Conservation (phyloP, 2,797 vertebrate species). For the Adrianichthys oophorus region DNA sequence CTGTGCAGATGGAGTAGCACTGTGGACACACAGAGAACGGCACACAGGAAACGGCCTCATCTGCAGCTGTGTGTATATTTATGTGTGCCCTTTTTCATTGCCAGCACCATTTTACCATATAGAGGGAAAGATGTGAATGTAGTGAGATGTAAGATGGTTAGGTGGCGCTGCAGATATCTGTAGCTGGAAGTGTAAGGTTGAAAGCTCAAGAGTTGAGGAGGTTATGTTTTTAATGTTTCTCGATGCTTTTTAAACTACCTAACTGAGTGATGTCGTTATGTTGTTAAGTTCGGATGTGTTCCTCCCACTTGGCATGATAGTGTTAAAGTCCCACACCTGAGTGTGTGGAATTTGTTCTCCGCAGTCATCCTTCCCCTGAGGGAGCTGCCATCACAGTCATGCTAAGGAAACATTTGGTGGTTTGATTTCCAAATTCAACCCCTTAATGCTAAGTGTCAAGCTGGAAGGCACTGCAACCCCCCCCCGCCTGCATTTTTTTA, state of each 20-base stretch:
- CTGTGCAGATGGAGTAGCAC: constrained; percentile 72
- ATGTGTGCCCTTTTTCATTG: constrained; percentile 39
- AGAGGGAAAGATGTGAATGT: constrained; percentile 10
- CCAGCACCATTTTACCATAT: constrained; percentile 24
- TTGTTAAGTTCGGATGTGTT: too few species aligned
- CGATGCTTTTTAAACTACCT: neutral
- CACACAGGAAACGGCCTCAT: constrained; percentile 70
- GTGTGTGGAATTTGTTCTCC: too few species aligned
- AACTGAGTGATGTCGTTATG: too few species aligned
- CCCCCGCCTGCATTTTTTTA: too few species aligned
- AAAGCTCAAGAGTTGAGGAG: neutral
- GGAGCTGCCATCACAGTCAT: too few species aligned
- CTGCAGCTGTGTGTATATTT: constrained; percentile 61
- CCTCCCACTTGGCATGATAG: too few species aligned
- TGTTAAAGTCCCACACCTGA: too few species aligned
- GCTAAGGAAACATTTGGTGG: too few species aligned
- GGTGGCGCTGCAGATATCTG: constrained; percentile 8
- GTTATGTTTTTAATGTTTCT: neutral
- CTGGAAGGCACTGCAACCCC: too few species aligned
- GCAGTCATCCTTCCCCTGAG: too few species aligned
- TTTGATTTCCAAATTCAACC: too few species aligned
- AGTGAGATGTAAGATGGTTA: constrained; percentile 18
- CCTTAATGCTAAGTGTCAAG: too few species aligned
- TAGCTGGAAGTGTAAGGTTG: neutral
- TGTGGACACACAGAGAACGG: constrained; percentile 63